Percentiles rank a stretch among this genome's conserved stretches.
Conservation (phyloP, 1,140 invertebrate species). For the Rhagoletis zephyria region DNA sequence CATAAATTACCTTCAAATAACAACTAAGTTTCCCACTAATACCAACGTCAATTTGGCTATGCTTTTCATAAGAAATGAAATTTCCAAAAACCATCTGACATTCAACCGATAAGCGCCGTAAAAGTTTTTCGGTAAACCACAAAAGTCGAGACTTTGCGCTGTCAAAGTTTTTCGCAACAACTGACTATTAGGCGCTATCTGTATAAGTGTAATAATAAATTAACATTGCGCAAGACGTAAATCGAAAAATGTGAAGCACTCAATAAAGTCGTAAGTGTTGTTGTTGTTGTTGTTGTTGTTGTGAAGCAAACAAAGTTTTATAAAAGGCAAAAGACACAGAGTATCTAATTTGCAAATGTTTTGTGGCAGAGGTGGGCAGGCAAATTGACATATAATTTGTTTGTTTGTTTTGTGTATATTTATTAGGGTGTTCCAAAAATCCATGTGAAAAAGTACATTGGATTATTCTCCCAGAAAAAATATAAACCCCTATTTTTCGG, state of each 20-base stretch:
- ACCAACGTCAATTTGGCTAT: too few species aligned
- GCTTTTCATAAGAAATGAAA: too few species aligned
- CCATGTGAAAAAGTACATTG: too few species aligned
- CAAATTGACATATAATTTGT: neutral
- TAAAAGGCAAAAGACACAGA: conserved; percentile 6
- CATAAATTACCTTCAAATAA: too few species aligned
- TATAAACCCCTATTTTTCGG: too few species aligned
- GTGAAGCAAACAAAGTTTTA: neutral
- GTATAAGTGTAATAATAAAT: neutral
- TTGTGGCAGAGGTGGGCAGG: conserved; percentile 2
- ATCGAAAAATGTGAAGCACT: neutral
- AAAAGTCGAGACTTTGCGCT: conserved; percentile 37
- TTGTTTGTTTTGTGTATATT: too few species aligned
- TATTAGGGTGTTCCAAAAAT: too few species aligned
- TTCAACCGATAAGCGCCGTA: conserved; percentile 3
- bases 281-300: neutral
- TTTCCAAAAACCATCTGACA: neutral
- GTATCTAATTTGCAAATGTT: conserved; percentile 34
- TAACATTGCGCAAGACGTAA: neutral
- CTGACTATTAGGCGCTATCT: conserved; percentile 4
- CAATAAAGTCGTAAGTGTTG: neutral
- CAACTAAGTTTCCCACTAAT: too few species aligned
- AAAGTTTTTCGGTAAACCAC: conserved; percentile 8
- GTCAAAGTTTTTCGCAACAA: conserved; percentile 29
- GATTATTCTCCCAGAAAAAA: too few species aligned